These are phyloP conservation scores for Chloromyia formosa DNA, from an alignment of 2,888 invertebrate genomes.

Conservation along the genomic window DNA sequence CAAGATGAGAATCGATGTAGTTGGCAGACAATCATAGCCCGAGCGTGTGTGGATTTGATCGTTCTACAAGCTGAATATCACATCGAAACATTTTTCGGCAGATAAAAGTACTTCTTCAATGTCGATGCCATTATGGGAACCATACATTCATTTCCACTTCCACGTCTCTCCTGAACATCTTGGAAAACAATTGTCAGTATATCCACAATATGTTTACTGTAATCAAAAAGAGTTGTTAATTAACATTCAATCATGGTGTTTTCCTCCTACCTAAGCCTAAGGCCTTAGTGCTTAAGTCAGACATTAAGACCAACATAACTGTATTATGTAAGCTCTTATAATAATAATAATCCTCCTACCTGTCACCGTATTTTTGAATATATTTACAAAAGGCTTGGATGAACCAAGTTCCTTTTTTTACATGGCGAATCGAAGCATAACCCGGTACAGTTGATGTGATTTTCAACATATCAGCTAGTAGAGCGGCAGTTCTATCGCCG, in stretches of 20 bases:
- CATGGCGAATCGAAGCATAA: slow-evolving; percentile 58
- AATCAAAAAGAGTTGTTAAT: slow-evolving; percentile 16
- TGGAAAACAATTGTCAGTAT: slow-evolving; percentile 56
- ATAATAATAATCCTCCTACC: too few relatives aligned
- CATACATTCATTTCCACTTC: slow-evolving; percentile 56
- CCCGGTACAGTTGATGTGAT: slow-evolving; percentile 61
- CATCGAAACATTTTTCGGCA: slow-evolving; percentile 52
- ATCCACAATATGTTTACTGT: slow-evolving; percentile 58
- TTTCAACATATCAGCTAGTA: slow-evolving; percentile 57
- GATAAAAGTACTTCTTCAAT: slow-evolving; percentile 56
- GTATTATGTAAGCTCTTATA: too few relatives aligned
- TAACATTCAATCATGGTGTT: too few relatives aligned
- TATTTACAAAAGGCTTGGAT: slow-evolving; percentile 60
- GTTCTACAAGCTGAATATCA: too few relatives aligned
- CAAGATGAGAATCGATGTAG: too few relatives aligned
- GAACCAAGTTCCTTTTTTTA: slow-evolving; percentile 60
- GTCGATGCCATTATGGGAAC: slow-evolving; percentile 54
- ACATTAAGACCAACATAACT: too few relatives aligned
- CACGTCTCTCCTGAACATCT: slow-evolving; percentile 55
- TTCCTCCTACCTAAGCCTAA: too few relatives aligned
- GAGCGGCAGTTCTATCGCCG: slow-evolving; percentile 2
- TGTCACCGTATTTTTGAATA: slow-evolving; percentile 53
- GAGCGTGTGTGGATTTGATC: too few relatives aligned
- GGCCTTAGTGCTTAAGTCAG: too few relatives aligned
- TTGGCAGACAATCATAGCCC: too few relatives aligned